These are phyloP conservation scores for Cyclargus thomasi DNA, from an alignment of 1,140 invertebrate genomes.

Conservation along the genomic window DNA sequence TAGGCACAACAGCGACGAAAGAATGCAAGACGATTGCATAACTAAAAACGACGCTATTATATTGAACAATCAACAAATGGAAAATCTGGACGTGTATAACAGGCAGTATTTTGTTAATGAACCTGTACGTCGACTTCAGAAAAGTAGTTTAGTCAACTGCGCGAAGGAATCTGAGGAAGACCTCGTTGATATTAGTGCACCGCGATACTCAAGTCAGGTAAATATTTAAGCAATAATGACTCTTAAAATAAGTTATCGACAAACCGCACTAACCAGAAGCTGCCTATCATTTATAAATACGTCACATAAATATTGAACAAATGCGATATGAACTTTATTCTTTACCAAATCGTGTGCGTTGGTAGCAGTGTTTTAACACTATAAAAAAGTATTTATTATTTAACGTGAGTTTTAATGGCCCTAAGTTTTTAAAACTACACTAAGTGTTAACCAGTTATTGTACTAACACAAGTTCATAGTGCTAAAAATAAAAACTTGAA, in stretches of 20 bases:
- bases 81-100: conserved; percentile 43
- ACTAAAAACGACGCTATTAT: conserved; percentile 42
- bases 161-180: conserved; percentile 53
- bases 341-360: not conserved
- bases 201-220: conserved; percentile 61
- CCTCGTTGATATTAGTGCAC: conserved; percentile 45
- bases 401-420: not conserved
- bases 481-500: not conserved
- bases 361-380: not conserved
- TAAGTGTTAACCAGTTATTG: too few relatives aligned
- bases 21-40: conserved; percentile 44
- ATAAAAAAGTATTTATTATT: not conserved
- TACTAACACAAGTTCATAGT: too few relatives aligned
- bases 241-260: conserved; percentile 27
- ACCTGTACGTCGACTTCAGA: conserved; percentile 44
- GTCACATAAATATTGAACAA: not conserved
- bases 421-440: too few relatives aligned
- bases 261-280: conserved; percentile 15
- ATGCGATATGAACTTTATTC: not conserved
- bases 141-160: conserved; percentile 42
- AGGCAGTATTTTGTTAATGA: conserved; percentile 50
- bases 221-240: conserved; percentile 32
- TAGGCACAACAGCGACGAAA: conserved; percentile 44
- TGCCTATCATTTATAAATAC: not conserved
- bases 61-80: conserved; percentile 35